Base-by-base conservation (phyloP, 2,888 invertebrate genomes). In the Sarcophaga caerulescens region DNA sequence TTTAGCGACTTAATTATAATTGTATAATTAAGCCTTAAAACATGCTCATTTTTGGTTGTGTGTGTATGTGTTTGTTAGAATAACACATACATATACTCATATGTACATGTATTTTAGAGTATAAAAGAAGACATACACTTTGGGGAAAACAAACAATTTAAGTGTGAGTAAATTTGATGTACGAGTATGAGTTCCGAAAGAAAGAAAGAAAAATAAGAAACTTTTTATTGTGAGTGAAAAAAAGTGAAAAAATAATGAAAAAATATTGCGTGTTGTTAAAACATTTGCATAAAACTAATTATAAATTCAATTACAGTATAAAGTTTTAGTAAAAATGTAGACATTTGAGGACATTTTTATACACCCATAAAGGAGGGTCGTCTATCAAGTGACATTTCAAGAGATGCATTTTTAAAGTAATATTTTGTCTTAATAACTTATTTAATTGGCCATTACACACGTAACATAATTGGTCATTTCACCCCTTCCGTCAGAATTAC, bases 1-100 rank as follows among this genome's bases (percentile, higher is more conserved):
- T 85, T 87, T 83, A 85, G 85, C 82, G 82, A 85, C 85, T 85
- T 83, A 87, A 87, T 83, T 83, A 80, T 80, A 87, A 85, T 87
- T 83, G 82, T 76, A 82, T 81, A 87, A 87, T 85, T 85, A 87
- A 87, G 85, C 82, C 83, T 81, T 85, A 70, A 83, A 83, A 74
- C 73, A 83, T 76, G 59, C 44, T 60, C 65, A 69, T 52, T 52
- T 52, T 52, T 52, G 52, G 52, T 52, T 70, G 65, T 78, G 19
- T 17, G 10, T 66, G 25, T 23, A 12, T 21, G 47, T 19, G 47
- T 25, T 12, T 57, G 23, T 63, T 25, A 12, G 47, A 11, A 63
- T 21, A 25, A 47, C 35, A 25, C 5, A 63, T 25, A 44, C 35
- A 4, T 17, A 35, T 35, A 17, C 25, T 17, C 23, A 23, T 25